Evolutionary conservation across 2,888 invertebrate genomes (phyloP), one percentile per base, ranked within the genome.

Genomic region (Nudaria mundana): DNA sequence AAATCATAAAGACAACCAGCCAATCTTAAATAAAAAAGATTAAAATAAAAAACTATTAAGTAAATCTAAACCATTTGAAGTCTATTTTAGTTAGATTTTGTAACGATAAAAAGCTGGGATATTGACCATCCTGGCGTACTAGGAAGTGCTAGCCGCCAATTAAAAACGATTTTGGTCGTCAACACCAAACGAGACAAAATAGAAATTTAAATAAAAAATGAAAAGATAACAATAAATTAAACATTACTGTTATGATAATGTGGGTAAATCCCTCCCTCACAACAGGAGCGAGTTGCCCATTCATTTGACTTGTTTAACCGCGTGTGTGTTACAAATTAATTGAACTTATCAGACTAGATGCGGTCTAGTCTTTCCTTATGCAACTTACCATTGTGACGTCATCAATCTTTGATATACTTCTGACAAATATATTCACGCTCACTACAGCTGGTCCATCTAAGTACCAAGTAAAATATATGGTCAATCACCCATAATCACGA

Each of bases 351-450:
- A 78, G 64, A 69, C 78, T 83, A 84, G 64, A 69, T 71, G 73
- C 76, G 78, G 76, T 73, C 79, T 76, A 71, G 80, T 72, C 75
- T 71, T 74, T 71, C 73, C 71, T 70, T 63, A 67, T 66, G 78
- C 71, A 87, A 96, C 97, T 97, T 95, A 98, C 98, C 98, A 98
- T 98, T 76, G 97, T 97, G 90, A 98, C 97, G 93, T 98, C 98
- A 94, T 98, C 97, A 92, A 98, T 98, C 93, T 97, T 97, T 91
- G 97, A 97, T 92, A 98, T 97, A 95, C 97, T 98, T 93, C 98
- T 92, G 91, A 98, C 95, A 94, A 96, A 97, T 92, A 98, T 97
- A 95, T 98, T 98, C 93, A 98, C 97, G 91, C 93, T 93, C 90
- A 98, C 97, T 91, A 95, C 93, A 87, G 97, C 96, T 84, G 97